Evolutionary conservation across 2,888 invertebrate species (phyloP).

Genomic region (Synergus japonicus): DNA sequence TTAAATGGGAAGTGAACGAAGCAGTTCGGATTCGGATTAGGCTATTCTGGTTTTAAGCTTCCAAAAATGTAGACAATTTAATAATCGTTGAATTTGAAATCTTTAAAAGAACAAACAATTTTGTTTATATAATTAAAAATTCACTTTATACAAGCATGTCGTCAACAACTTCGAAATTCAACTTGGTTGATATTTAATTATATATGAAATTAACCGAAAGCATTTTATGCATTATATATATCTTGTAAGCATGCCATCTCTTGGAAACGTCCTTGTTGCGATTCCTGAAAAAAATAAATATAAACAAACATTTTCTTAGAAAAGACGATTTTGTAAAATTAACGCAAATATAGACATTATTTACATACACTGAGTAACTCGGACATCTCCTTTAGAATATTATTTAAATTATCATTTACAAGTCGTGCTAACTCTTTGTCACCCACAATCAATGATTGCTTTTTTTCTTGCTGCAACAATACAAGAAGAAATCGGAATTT

Average conservation of each 20-base stretch:
- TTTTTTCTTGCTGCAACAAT: slow-evolving; percentile 16
- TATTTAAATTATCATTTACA: slow-evolving; percentile 22
- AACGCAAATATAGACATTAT: background rate
- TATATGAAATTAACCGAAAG: background rate
- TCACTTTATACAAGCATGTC: slow-evolving; percentile 3
- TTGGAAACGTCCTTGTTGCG: slow-evolving; percentile 16
- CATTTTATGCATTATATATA: background rate
- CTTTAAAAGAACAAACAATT: no score
- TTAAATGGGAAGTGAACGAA: no score
- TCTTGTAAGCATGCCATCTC: slow-evolving; percentile 20
- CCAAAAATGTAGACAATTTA: slow-evolving; percentile 10
- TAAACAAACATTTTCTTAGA: background rate
- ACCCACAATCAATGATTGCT: background rate
- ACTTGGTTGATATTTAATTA: background rate
- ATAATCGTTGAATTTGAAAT: background rate
- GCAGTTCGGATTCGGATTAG: background rate
- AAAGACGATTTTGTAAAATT: background rate
- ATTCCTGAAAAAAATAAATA: slow-evolving; percentile 11
- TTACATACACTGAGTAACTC: background rate
- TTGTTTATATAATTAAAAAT: background rate
- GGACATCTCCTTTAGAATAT: slow-evolving; percentile 24
- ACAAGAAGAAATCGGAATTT: background rate
- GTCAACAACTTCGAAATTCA: background rate
- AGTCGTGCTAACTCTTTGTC: background rate
- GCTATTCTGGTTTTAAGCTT: slow-evolving; percentile 1